Evolutionary conservation across 2,113 vertebrate species (phyloP).

Genomic region (Nesoenas mayeri): DNA sequence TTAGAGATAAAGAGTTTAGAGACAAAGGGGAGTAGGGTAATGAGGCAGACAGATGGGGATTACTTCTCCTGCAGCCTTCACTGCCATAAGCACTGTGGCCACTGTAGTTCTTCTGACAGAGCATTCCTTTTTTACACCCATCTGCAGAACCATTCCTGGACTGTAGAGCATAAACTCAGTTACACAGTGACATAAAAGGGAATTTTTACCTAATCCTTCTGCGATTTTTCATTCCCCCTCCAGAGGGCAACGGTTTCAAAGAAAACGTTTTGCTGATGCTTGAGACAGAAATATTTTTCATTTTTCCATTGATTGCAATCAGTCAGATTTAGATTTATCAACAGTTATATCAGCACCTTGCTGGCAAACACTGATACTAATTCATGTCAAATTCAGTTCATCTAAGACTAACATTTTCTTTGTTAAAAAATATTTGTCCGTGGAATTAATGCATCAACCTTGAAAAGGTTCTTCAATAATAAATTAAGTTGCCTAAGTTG

Average conservation of each 20-base stretch:
- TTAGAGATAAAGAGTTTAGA: constrained; percentile 44
- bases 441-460: not conserved
- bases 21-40: constrained; percentile 2
- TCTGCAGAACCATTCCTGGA: not conserved
- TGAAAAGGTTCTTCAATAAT: not conserved
- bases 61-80: constrained; percentile 7
- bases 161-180: not conserved
- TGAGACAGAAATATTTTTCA: not conserved
- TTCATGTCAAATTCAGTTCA: not conserved
- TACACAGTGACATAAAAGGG: not conserved
- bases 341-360: not conserved
- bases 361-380: not conserved
- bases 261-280: not conserved
- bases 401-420: not conserved
- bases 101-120: not conserved
- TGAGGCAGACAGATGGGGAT: constrained; percentile 25
- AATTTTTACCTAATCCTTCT: not conserved
- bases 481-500: not conserved
- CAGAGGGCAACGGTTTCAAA: constrained; percentile 66
- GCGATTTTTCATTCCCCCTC: constrained; percentile 51
- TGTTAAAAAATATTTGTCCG: not conserved
- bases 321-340: not conserved
- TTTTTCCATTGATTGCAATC: not conserved
- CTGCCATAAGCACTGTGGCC: not conserved
- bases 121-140: not conserved